A percentile compares a stretch with the other conserved stretches of the same genome.
Conservation (phyloP, 2,888 invertebrate species). For the Torymus aiolomorphi region DNA sequence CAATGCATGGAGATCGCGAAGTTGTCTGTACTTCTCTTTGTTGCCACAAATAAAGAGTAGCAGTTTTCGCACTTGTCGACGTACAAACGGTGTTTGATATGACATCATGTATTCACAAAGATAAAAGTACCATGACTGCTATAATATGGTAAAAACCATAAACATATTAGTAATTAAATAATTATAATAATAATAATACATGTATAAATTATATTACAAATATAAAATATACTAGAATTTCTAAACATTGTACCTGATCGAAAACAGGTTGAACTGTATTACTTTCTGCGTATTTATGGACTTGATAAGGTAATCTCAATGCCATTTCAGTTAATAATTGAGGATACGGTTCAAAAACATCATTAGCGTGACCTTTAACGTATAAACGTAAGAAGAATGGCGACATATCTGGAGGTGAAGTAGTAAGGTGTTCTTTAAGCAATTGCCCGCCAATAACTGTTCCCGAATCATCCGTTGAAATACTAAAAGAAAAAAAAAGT, state of each 20-base stretch:
- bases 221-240: no score
- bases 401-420: slow-evolving; percentile 94
- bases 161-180: slow-evolving; percentile 58
- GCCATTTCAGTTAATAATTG: slow-evolving; percentile 97
- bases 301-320: slow-evolving; percentile 94
- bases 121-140: slow-evolving; percentile 85
- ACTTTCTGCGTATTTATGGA: slow-evolving; percentile 82
- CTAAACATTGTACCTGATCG: slow-evolving; percentile 65
- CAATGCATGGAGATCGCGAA: slow-evolving; percentile 94
- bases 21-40: slow-evolving; percentile 95
- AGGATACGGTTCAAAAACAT: slow-evolving; percentile 95
- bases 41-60: slow-evolving; percentile 94
- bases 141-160: slow-evolving; percentile 53
- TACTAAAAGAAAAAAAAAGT: slow-evolving; percentile 59
- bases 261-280: slow-evolving; percentile 69
- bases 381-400: slow-evolving; percentile 96
- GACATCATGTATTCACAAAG: slow-evolving; percentile 97
- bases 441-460: slow-evolving; percentile 82
- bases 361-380: slow-evolving; percentile 91
- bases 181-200: slow-evolving; percentile 4
- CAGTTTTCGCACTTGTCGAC: slow-evolving; percentile 94
- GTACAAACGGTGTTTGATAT: slow-evolving; percentile 90
- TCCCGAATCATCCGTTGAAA: slow-evolving; percentile 72
- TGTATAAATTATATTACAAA: no score
- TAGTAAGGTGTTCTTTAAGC: slow-evolving; percentile 87